These are phyloP conservation scores for Natrix natrix DNA, from an alignment of 2,797 vertebrate genomes.

Conservation along the genomic window DNA sequence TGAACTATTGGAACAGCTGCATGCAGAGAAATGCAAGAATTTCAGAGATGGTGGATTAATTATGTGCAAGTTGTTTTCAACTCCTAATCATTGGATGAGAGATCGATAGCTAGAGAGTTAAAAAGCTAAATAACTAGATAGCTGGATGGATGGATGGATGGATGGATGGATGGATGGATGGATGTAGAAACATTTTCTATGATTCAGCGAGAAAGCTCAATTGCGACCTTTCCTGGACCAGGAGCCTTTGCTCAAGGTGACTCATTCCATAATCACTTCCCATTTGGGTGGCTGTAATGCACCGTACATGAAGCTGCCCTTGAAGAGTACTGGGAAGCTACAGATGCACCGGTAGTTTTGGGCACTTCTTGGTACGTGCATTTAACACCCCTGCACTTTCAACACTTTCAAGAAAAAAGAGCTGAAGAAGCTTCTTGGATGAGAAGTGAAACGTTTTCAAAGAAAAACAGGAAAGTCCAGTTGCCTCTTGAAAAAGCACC, in stretches of 20 bases:
- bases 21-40: neutral
- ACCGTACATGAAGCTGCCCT: neutral
- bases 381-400: no score
- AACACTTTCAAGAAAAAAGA: constrained; percentile 27
- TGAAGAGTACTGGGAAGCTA: neutral
- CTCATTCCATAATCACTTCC: neutral
- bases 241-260: neutral
- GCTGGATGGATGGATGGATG: no score
- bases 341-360: neutral
- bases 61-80: neutral
- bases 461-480: no score
- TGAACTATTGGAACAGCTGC: neutral
- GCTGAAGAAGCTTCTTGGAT: no score
- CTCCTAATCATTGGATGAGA: neutral
- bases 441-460: no score
- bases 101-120: neutral
- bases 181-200: neutral
- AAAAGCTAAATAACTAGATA: neutral
- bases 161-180: no score
- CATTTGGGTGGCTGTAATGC: neutral
- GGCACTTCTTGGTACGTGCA: neutral
- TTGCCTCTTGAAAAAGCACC: no score
- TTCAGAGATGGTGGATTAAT: neutral
- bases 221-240: neutral
- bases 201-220: neutral